Percentiles rank a stretch among this genome's conserved stretches.
Evolutionary conservation across 2,113 vertebrate species (phyloP).

Genomic region (Calonectris borealis): DNA sequence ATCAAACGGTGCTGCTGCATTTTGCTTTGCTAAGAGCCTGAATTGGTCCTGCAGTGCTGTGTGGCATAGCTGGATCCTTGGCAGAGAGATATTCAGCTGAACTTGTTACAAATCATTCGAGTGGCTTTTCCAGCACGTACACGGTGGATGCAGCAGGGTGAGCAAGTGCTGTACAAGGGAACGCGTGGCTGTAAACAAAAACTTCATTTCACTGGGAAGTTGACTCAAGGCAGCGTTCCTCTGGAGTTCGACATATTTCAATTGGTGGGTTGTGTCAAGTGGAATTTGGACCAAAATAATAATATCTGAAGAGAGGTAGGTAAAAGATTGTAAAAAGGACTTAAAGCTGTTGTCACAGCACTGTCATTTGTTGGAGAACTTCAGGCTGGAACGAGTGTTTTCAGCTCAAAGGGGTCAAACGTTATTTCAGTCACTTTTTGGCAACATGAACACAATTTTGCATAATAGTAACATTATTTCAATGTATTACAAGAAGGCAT

Average conservation of each 20-base stretch:
- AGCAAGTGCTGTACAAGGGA: not conserved
- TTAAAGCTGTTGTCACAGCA: not conserved
- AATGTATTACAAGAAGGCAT: not conserved
- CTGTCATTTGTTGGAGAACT: not conserved
- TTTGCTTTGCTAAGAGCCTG: not conserved
- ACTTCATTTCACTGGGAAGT: not conserved
- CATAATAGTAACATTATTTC: not conserved
- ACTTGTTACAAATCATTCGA: not conserved
- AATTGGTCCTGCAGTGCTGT: rapidly evolving
- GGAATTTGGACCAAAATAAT: not conserved
- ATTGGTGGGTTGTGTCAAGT: not conserved
- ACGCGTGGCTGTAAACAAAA: rapidly evolving
- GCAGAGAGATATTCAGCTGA: not conserved
- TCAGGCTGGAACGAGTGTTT: not conserved
- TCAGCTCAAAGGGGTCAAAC: not conserved
- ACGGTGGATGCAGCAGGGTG: not conserved
- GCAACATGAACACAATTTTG: not conserved
- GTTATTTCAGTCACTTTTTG: not conserved
- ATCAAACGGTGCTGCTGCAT: not conserved
- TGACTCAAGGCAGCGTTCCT: not conserved
- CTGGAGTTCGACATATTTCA: not conserved
- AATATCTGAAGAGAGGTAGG: not conserved
- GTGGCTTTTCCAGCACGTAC: not conserved
- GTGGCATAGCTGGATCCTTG: not conserved
- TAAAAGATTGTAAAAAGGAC: not conserved